phyloP scores from a whole-genome alignment of 2,888 invertebrate species.

The Serripes groenlandicus region DNA sequence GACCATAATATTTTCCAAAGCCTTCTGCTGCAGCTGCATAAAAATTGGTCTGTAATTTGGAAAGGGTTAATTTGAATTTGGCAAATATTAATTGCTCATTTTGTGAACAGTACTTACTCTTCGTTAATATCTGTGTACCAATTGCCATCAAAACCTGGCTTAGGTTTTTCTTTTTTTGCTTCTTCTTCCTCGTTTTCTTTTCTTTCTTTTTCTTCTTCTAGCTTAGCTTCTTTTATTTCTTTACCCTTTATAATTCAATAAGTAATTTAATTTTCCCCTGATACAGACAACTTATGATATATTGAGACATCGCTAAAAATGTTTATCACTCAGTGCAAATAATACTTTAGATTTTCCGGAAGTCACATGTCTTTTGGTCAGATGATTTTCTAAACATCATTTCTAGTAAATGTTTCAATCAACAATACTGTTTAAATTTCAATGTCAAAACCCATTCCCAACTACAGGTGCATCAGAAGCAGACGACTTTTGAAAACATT shows the following conservation, averaged over 20 bases:
- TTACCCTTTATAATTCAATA: conserved; percentile 21
- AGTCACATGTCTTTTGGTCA: too few relatives aligned
- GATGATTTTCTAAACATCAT: too few relatives aligned
- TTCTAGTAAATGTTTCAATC: too few relatives aligned
- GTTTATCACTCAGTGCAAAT: too few relatives aligned
- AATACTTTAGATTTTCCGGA: too few relatives aligned
- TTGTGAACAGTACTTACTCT: conserved; percentile 66
- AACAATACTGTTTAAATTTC: too few relatives aligned
- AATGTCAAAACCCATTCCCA: too few relatives aligned
- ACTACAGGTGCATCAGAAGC: too few relatives aligned
- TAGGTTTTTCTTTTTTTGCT: conserved; percentile 61
- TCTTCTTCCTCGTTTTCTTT: conserved; percentile 56
- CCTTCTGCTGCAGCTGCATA: not conserved
- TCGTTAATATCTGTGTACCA: conserved; percentile 84
- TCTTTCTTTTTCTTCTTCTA: conserved; percentile 70
- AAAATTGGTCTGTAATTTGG: not conserved
- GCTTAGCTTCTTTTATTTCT: conserved; percentile 74
- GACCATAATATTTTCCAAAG: not conserved
- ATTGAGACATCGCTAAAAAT: too few relatives aligned
- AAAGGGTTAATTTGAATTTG: conserved; percentile 5
- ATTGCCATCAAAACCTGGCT: conserved; percentile 82
- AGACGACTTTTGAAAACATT: too few relatives aligned
- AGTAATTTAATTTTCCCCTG: too few relatives aligned
- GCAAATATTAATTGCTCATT: conserved; percentile 52
- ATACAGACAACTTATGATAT: too few relatives aligned